Evolutionary conservation across 2,888 invertebrate genomes (phyloP).

Genomic region (Dicyrtomina minuta): DNA sequence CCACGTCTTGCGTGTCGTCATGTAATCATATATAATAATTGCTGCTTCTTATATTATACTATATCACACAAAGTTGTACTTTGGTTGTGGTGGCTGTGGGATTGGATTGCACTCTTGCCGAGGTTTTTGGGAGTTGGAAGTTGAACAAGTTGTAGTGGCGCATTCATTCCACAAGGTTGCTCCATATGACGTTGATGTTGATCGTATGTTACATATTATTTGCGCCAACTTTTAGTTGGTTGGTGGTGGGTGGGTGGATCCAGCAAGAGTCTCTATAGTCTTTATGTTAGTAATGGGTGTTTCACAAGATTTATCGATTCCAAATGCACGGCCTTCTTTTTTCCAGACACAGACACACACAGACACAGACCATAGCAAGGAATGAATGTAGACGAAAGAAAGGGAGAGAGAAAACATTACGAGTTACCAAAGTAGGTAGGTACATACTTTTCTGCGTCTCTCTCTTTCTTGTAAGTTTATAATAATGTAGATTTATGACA

Average conservation of each 20-base stretch:
- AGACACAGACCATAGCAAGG: background rate
- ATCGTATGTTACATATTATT: conserved; percentile 26
- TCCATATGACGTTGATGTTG: background rate
- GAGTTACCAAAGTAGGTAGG: no score
- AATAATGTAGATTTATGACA: no score
- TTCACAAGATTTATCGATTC: conserved; percentile 27
- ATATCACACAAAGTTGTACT: background rate
- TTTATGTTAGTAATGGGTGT: conserved; percentile 22
- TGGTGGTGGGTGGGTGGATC: conserved; percentile 29
- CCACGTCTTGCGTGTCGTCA: background rate
- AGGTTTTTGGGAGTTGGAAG: no score
- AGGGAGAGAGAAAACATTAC: no score
- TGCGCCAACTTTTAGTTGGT: conserved; percentile 22
- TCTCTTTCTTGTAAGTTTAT: no score
- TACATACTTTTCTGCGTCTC: no score
- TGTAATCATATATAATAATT: background rate
- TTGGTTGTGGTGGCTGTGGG: background rate
- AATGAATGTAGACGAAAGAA: no score
- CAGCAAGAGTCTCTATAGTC: conserved; percentile 11
- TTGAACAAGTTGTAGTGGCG: background rate
- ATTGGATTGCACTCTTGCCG: background rate
- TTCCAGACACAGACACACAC: background rate
- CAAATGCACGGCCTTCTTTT: conserved; percentile 26
- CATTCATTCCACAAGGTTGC: background rate
- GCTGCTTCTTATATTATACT: background rate